Percentiles rank a stretch among this genome's conserved stretches.
Evolutionary conservation across 2,797 vertebrate species (phyloP).

Genomic region (Mormyrus hasselquistii): DNA sequence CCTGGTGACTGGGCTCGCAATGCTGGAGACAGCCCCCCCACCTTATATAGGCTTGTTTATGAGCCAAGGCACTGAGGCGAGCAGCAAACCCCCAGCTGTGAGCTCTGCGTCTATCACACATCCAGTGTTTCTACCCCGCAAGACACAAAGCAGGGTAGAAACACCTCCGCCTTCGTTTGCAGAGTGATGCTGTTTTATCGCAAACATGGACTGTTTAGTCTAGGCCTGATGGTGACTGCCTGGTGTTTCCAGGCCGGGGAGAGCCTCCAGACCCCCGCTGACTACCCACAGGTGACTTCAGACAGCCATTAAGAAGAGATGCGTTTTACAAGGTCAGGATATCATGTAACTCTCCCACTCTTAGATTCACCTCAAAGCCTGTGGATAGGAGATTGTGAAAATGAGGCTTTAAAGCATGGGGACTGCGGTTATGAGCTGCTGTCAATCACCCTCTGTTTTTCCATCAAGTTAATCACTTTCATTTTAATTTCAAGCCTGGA

Average conservation of each 20-base stretch:
- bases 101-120: neutral
- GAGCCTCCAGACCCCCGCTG: neutral
- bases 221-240: neutral
- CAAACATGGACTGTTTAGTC: constrained; percentile 14
- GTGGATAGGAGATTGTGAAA: neutral
- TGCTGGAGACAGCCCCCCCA: neutral
- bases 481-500: neutral
- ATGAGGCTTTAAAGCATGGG: neutral
- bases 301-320: neutral
- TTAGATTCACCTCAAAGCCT: neutral
- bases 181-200: neutral
- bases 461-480: neutral
- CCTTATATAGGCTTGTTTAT: constrained; percentile 8
- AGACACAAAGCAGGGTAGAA: constrained; percentile 5
- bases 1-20: neutral
- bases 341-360: neutral
- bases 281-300: neutral
- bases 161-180: neutral
- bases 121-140: neutral
- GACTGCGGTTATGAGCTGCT: neutral
- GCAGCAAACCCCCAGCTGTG: neutral
- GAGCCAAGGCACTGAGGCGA: neutral
- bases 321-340: neutral
- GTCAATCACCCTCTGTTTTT: neutral
- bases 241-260: neutral